Conservation (phyloP, 37 sponge, comb jelly and placozoan species). For the Bolinopsis microptera region DNA sequence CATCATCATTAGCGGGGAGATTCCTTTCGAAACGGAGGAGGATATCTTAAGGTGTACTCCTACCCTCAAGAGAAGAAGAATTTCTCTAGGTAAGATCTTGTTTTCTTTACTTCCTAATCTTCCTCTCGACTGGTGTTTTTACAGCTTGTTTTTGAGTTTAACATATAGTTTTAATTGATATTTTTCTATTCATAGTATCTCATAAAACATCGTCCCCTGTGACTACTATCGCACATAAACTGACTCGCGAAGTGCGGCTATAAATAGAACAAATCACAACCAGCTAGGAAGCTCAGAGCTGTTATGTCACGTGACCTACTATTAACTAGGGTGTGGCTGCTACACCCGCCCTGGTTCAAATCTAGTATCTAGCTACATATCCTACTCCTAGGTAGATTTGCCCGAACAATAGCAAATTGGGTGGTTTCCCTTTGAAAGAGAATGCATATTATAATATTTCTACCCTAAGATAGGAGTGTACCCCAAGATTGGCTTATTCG, state of each 20-base stretch:
- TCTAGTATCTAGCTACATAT: neutral
- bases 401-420: too few species aligned
- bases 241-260: neutral
- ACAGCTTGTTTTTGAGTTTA: too few species aligned
- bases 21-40: conserved; percentile 84
- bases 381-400: too few species aligned
- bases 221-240: too few species aligned
- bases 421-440: too few species aligned
- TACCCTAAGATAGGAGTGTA: too few species aligned
- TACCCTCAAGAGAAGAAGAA: neutral
- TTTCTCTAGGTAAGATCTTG: conserved; percentile 9
- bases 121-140: too few species aligned
- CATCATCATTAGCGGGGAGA: conserved; percentile 85
- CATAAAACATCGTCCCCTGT: too few species aligned
- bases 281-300: neutral
- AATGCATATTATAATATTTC: too few species aligned
- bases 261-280: neutral
- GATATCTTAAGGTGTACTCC: conserved; percentile 71
- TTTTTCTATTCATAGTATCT: too few species aligned
- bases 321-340: neutral
- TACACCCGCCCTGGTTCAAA: too few species aligned
- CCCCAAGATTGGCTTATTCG: neutral
- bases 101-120: neutral
- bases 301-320: neutral
- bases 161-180: too few species aligned